Evolutionary conservation across 1,140 invertebrate genomes (phyloP), one percentile per base, ranked within the genome.

Genomic region (Melipona quadrifasciata): DNA sequence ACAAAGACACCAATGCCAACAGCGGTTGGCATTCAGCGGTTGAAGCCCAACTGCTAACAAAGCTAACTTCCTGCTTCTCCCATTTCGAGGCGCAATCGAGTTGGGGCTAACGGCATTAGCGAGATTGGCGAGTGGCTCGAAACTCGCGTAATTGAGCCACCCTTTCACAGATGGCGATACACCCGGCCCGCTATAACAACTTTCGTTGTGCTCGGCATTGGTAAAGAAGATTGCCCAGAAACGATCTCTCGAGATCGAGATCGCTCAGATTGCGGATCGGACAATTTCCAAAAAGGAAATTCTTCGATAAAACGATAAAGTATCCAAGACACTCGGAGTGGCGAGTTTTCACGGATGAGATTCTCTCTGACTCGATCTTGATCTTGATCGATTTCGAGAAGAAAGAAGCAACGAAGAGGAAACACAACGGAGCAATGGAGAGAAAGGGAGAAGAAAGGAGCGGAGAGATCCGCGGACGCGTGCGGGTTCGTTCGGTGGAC

Each of bases 111-210:
- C 21, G 34, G 31, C 12, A 76, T 76, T 74, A 74, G 12, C 51
- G 53, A 74, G 74, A 76, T 61, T 61, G 55, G 10, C 74, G 31
- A 77, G 75, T 51, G 27, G 4, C n/a, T 65, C 5, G 58, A 51
- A 65, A 65, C n/a, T 27, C 58, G 39, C 5, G 27, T 78, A 53
- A 80, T 24, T 57, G 53, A 58, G n/a, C 78, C 19, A 71, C 78
- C 78, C 78, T 24, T 58, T 80, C 51, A 57, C 78, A 80, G 67
- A 57, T 80, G 61, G 76, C 76, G 74, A 47, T 61, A 34, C 64
- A 34, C 17, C 57, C 3, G 34, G 64, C n/a, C 10, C 3, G 39
- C 19, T 27, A 64, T 65, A 65, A 47, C 8, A 10, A 65, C 39
- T 53, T 73, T 34, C 19, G 21, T 47, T 16, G 1, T 24, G 47